Evolutionary conservation across 2,113 vertebrate species (phyloP).

Genomic region (Danionella cerebrum): DNA sequence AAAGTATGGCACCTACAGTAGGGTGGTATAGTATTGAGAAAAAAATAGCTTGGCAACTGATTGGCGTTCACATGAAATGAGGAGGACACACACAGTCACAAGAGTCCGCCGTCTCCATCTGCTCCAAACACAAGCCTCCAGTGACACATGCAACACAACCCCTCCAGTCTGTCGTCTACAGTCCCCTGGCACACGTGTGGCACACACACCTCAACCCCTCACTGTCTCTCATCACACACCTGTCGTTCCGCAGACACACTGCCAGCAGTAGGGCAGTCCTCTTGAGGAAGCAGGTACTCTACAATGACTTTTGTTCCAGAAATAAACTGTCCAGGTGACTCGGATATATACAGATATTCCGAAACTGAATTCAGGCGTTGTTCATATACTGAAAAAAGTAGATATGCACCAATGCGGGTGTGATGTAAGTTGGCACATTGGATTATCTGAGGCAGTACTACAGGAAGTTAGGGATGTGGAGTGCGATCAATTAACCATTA

Average conservation of each 20-base stretch:
- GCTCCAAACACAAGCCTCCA: slow-evolving; percentile 9
- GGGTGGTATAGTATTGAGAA: not conserved
- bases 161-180: slow-evolving; percentile 31
- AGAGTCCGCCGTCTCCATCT: slow-evolving; percentile 25
- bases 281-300: not conserved
- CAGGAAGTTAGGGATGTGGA: no score
- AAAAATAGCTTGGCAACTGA: slow-evolving; percentile 2
- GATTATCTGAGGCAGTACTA: no score
- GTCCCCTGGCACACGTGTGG: slow-evolving; percentile 4
- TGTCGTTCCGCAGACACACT: not conserved
- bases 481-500: no score
- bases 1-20: not conserved
- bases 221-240: not conserved
- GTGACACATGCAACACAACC: not conserved
- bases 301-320: no score
- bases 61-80: slow-evolving; percentile 29
- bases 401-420: no score
- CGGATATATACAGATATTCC: no score
- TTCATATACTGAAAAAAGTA: no score
- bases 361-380: no score
- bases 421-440: no score
- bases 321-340: no score
- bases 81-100: not conserved
- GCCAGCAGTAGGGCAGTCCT: not conserved
- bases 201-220: slow-evolving; percentile 3